Evolutionary conservation across 2,113 vertebrate species (phyloP).

Genomic region (Phyllostomus discolor): DNA sequence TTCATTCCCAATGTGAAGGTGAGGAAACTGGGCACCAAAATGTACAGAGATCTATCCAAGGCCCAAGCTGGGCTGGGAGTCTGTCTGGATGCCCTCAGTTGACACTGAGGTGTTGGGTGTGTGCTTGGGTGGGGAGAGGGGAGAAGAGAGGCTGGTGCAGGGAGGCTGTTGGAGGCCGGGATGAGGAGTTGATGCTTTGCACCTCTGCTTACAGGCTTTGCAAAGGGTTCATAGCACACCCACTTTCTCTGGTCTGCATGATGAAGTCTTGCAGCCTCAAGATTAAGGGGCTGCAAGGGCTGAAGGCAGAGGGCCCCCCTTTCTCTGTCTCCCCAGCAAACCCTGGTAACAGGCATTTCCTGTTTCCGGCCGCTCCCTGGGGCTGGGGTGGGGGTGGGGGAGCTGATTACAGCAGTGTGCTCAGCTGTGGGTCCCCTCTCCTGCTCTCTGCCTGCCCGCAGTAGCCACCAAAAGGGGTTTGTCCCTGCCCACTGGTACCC

Average conservation of each 20-base stretch:
- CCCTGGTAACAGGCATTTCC: conserved; percentile 60
- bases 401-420: background rate
- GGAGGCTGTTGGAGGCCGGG: background rate
- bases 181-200: too few relatives aligned
- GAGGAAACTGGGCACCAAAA: background rate
- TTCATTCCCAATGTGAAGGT: background rate
- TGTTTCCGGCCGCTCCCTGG: conserved; percentile 64
- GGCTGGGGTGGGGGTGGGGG: conserved; percentile 44
- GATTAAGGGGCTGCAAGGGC: background rate
- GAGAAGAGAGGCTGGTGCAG: background rate
- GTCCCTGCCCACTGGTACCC: background rate
- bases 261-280: background rate
- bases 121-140: too few relatives aligned
- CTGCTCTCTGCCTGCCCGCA: background rate
- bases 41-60: background rate
- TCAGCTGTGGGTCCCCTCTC: background rate
- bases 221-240: background rate
- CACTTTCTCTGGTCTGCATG: background rate
- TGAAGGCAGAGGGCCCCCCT: background rate
- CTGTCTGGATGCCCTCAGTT: background rate
- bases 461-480: background rate
- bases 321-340: conserved; percentile 4
- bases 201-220: background rate
- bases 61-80: background rate
- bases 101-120: background rate